Evolutionary conservation across 1,140 invertebrate genomes (phyloP).

Genomic region (Drosophila paulistorum): DNA sequence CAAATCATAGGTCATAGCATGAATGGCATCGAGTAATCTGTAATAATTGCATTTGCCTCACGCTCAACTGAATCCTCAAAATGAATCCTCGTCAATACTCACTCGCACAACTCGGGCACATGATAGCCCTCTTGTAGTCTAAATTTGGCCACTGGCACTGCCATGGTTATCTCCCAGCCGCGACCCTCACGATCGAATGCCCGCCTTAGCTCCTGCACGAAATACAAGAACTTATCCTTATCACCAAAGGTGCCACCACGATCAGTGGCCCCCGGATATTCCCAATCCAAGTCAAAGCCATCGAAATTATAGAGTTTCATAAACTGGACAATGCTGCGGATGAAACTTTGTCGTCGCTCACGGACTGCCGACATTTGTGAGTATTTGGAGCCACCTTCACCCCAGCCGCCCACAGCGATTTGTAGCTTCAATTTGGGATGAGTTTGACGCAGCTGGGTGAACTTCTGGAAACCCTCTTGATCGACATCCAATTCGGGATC

Average conservation of each 20-base stretch:
- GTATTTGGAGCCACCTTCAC: conserved; percentile 93
- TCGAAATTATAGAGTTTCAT: conserved; percentile 91
- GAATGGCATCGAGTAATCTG: conserved; percentile 89
- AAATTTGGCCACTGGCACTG: conserved; percentile 93
- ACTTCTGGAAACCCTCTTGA: conserved; percentile 91
- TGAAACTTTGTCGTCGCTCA: conserved; percentile 88
- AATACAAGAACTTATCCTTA: conserved; percentile 92
- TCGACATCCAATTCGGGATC: conserved; percentile 92
- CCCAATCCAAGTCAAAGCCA: conserved; percentile 93
- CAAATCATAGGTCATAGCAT: conserved; percentile 96
- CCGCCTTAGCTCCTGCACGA: conserved; percentile 91
- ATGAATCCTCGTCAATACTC: conserved; percentile 72
- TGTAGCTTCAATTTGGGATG: conserved; percentile 90
- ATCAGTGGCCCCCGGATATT: conserved; percentile 93
- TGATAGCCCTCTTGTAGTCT: conserved; percentile 93
- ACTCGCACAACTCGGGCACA: conserved; percentile 93
- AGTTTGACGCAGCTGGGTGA: conserved; percentile 88
- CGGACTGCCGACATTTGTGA: conserved; percentile 90
- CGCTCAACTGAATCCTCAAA: no score
- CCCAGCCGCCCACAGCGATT: conserved; percentile 94
- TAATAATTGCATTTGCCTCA: background rate
- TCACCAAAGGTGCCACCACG: conserved; percentile 92
- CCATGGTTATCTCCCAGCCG: conserved; percentile 94
- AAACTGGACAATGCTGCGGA: conserved; percentile 90
- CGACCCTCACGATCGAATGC: conserved; percentile 90